Base-by-base conservation (phyloP, 2,797 vertebrate species). In the Hemibagrus guttatus region DNA sequence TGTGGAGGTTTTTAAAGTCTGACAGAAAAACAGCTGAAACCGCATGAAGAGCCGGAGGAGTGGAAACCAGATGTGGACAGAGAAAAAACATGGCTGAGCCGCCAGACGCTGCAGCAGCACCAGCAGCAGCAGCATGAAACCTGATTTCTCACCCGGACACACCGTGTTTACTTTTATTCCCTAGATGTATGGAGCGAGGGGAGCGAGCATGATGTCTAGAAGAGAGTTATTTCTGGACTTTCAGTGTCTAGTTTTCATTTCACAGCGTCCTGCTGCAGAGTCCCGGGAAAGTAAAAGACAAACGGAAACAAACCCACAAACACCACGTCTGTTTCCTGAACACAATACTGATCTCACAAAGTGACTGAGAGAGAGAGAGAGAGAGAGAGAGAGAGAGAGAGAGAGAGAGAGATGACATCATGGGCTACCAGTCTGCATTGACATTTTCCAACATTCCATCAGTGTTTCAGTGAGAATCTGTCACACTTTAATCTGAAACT, bases 51-150 rank as follows among this genome's bases (percentile, higher is more conserved):
- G 94, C 95, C 91, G 91, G 90, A 93, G 91, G 93, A 91, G 95
- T 95, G 94, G 94, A 93, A 93, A 95, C 95, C 95, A 96, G 95
- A 96, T 96, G 95, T 95, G 92, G 75, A 80, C 63, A 35, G 16
- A 63, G 74, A 81, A 83, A 87, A 92, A 87, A 88, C 87, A 88
- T 23, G 2, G 52, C 75, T 26, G n/a, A 54, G 49, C n/a, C 42
- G 42, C 71, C 74, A 76, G 74, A 76, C 49, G 7, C 49, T n/a
- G n/a, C n/a, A 14, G n/a, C 49, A 76, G 94, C 93, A 49, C 46
- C 46, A 93, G 91, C 93, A 91, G 8, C 93, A 91, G 8, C 93
- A 93, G 91, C 93, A 91, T 85, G 71, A 92, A 93, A 91, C 90
- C 91, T 82, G 72, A 84, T 81, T 86, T 83, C 78, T 85, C 63